Percentiles rank a stretch among this genome's conserved stretches.
Evolutionary conservation across 2,113 vertebrate genomes (phyloP).

Genomic region (Odocoileus virginianus): DNA sequence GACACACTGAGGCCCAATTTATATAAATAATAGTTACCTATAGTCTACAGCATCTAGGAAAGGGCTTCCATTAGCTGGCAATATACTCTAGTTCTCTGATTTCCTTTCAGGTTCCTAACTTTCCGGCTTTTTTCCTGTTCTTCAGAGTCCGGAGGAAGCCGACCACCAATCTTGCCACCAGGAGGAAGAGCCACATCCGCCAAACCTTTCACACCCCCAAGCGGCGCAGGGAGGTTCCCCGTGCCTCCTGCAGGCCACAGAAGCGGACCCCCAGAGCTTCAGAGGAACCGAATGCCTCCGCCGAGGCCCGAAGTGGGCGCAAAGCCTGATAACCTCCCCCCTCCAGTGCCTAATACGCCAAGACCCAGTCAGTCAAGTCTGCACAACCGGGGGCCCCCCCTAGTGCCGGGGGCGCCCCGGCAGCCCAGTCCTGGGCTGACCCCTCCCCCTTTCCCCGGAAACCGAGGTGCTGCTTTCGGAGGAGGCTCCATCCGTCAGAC

Average conservation of each 20-base stretch:
- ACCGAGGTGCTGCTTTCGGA: conserved; percentile 73
- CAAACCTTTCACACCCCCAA: conserved; percentile 79
- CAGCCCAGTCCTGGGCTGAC: conserved; percentile 76
- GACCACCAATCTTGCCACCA: conserved; percentile 88
- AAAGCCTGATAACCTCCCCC: conserved; percentile 83
- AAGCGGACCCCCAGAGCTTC: conserved; percentile 79
- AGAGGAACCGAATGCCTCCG: conserved; percentile 81
- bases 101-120: background rate
- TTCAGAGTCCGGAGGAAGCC: conserved; percentile 84
- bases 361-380: conserved; percentile 80
- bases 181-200: conserved; percentile 85
- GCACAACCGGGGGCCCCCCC: conserved; percentile 81
- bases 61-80: background rate
- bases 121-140: background rate
- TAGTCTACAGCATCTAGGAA: background rate
- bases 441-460: conserved; percentile 79
- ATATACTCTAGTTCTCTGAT: background rate
- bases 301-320: conserved; percentile 77
- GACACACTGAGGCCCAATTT: background rate
- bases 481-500: conserved; percentile 68
- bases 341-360: conserved; percentile 89
- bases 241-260: conserved; percentile 77
- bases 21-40: background rate
- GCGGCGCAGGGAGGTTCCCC: conserved; percentile 80
- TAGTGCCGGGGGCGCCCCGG: conserved; percentile 78